Base-by-base conservation (phyloP, 2,797 vertebrate genomes). In the Mormyrus hasselquistii region DNA sequence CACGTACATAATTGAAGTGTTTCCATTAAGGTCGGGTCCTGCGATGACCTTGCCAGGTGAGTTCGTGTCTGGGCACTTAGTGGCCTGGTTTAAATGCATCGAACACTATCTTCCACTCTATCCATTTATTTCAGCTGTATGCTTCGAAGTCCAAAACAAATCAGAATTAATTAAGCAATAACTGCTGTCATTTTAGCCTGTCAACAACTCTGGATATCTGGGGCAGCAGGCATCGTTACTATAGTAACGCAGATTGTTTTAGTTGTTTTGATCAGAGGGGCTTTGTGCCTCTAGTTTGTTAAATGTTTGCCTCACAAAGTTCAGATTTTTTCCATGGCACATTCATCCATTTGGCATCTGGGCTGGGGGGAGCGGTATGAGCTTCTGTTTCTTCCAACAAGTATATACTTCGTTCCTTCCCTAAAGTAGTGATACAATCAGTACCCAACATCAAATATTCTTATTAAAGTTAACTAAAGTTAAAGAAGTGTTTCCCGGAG, bases 171-270 rank as follows among this genome's bases (percentile, higher is more conserved):
- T 82, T 44, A 82, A 82, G 29, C 76, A 47, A 47, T 44, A 47
- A 82, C 29, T 82, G 76, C 19, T 16, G 22, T 82, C 7, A n/a
- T 44, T 82, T 82, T 82, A 47, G 76, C 41, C 41, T 47, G 76
- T 47, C 2, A 7, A 47, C 41, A 47, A 10, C 38, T 44, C 76
- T 47, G 41, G 19, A 82, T 82, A 73, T 73, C 69, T 73, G 76
- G 38, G 38, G 76, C 16, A 82, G 76, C 16, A 19, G 76, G 88
- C 14, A 14, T 82, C 16, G 49, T 49, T 19, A 19, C 69, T 7
- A n/a, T 19, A 47, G 12, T 5, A 92, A 94, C 93, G 92, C 94
- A 92, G 76, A 47, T 44, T 19, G 38, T 82, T 82, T 82, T 82
- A 47, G 38, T 82, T 47, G 76, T 82, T 44, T 38, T 65, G 52